Conservation (phyloP, 2,888 invertebrate genomes). For the Prostheceraeus crozeri region DNA sequence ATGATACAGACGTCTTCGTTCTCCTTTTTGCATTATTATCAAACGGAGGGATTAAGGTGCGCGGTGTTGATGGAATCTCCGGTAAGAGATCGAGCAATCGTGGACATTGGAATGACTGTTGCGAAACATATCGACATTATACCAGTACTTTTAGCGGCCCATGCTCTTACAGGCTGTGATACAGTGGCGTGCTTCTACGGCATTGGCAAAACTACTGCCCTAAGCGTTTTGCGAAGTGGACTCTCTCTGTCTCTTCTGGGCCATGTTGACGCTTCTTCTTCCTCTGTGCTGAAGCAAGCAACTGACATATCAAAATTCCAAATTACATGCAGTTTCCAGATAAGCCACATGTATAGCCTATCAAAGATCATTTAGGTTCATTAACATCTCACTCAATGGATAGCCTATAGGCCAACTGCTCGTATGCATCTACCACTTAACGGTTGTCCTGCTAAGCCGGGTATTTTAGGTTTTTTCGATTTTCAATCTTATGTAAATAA, state of each 20-base stretch:
- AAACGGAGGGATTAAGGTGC: slow-evolving; percentile 6
- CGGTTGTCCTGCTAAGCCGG: no score
- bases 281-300: slow-evolving; percentile 9
- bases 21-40: slow-evolving; percentile 29
- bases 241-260: slow-evolving; percentile 6
- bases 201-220: slow-evolving; percentile 15
- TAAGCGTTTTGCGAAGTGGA: slow-evolving; percentile 5
- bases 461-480: no score
- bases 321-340: no score
- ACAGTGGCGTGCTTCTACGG: slow-evolving; percentile 8
- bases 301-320: no score
- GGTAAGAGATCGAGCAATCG: slow-evolving; percentile 4
- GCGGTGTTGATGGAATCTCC: slow-evolving; percentile 2
- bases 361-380: no score
- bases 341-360: no score
- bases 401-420: no score
- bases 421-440: no score
- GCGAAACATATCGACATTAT: not conserved
- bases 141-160: not conserved
- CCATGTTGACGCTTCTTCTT: not conserved
- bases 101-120: slow-evolving; percentile 15
- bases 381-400: no score
- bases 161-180: slow-evolving; percentile 19
- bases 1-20: slow-evolving; percentile 29
- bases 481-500: no score